These are phyloP conservation scores for Myopa tessellatipennis DNA, from an alignment of 2,888 invertebrate genomes.

Conservation along the genomic window DNA sequence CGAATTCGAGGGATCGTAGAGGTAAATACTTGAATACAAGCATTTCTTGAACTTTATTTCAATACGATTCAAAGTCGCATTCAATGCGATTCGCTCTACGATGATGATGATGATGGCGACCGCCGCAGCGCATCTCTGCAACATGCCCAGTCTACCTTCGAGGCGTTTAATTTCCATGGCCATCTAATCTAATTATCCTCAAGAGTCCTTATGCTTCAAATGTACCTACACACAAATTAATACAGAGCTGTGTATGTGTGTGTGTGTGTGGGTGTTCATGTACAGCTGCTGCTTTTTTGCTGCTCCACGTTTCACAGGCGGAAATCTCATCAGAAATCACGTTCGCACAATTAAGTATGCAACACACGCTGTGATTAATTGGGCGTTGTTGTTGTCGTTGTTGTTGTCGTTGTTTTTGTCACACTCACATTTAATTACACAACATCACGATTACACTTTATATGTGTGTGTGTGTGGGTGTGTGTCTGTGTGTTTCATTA, in stretches of 20 bases:
- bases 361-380: constrained; percentile 62
- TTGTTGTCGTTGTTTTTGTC: constrained; percentile 8
- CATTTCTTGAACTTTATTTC: neutral
- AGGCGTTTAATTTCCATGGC: constrained; percentile 54
- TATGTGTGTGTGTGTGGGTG: constrained; percentile 36
- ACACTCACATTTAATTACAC: constrained; percentile 48
- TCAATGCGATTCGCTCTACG: too few species aligned
- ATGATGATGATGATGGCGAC: constrained; percentile 7
- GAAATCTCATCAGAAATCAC: constrained; percentile 51
- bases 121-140: neutral
- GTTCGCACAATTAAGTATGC: constrained; percentile 58
- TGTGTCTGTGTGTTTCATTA: neutral
- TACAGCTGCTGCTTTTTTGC: neutral
- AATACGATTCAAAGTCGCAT: neutral
- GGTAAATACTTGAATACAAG: neutral
- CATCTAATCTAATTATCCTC: constrained; percentile 57
- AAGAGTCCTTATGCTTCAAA: constrained; percentile 31
- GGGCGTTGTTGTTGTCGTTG: constrained; percentile 23
- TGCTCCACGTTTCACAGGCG: neutral
- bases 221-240: constrained; percentile 38
- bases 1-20: neutral
- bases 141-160: constrained; percentile 34
- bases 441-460: constrained; percentile 22
- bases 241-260: neutral
- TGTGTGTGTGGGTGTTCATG: neutral